Conservation (phyloP, 1,140 invertebrate genomes). For the Aphis craccivora region DNA sequence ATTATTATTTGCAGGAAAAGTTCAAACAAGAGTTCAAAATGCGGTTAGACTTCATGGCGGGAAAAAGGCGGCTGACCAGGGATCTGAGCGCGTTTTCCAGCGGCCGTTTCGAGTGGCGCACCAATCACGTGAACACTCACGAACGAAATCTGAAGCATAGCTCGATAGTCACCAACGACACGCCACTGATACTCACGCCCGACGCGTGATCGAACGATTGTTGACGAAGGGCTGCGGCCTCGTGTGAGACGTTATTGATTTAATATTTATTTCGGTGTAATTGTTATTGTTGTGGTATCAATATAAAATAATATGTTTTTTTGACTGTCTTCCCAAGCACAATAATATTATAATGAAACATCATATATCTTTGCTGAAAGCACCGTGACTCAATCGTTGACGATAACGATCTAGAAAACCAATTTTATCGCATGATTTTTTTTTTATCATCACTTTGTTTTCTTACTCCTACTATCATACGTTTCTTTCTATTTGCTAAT, state of each 20-base stretch:
- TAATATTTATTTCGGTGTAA: background rate
- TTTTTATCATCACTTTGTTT: background rate
- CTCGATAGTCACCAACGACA: conserved; percentile 51
- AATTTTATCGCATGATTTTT: background rate
- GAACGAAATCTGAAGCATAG: conserved; percentile 41
- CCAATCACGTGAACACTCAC: conserved; percentile 49
- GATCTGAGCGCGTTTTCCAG: conserved; percentile 62
- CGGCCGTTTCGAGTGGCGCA: conserved; percentile 61
- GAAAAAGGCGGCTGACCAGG: conserved; percentile 59
- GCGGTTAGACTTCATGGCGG: conserved; percentile 59
- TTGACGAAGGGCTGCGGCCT: background rate
- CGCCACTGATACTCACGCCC: conserved; percentile 46
- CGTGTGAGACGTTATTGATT: background rate
- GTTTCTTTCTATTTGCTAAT: background rate
- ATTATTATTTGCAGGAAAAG: conserved; percentile 61
- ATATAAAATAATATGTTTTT: background rate
- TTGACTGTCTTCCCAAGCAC: background rate
- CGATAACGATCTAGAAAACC: background rate
- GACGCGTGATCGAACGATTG: background rate
- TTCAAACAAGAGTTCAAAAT: conserved; percentile 63
- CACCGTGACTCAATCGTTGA: background rate
- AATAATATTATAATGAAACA: background rate
- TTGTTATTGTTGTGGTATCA: background rate
- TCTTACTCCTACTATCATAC: background rate
- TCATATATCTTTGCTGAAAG: background rate